A percentile compares a stretch with the other conserved stretches of the same genome.
Evolutionary conservation across 2,113 vertebrate species (phyloP).

Genomic region (Synodontis membranacea): DNA sequence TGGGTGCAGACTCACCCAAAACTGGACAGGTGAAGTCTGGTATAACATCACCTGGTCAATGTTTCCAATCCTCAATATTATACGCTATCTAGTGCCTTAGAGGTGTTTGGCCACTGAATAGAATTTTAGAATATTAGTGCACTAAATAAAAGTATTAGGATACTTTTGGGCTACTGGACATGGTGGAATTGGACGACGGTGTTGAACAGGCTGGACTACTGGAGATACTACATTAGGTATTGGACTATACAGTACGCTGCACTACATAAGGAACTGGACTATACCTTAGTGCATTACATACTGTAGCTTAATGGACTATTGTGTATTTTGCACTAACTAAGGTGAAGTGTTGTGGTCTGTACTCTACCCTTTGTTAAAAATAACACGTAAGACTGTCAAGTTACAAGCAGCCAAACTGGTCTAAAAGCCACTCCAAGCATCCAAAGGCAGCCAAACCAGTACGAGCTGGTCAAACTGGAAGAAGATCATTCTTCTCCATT

Average conservation of each 20-base stretch:
- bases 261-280: no score
- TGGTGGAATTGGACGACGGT: no score
- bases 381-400: not conserved
- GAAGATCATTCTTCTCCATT: no score
- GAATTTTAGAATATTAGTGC: no score
- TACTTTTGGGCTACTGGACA: not conserved
- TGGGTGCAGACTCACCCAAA: not conserved
- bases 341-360: not conserved
- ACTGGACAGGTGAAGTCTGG: not conserved
- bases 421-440: no score
- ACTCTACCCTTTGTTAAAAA: not conserved
- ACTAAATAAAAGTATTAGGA: no score
- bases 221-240: no score
- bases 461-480: not conserved
- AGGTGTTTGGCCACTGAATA: not conserved
- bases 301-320: not conserved
- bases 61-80: not conserved
- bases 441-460: not conserved
- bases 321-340: not conserved
- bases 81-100: not conserved
- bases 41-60: no score
- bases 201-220: no score
- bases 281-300: no score
- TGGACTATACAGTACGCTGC: no score
- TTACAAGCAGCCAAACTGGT: not conserved